Conservation (phyloP, 2,888 invertebrate genomes). For the Philereme transversata region DNA sequence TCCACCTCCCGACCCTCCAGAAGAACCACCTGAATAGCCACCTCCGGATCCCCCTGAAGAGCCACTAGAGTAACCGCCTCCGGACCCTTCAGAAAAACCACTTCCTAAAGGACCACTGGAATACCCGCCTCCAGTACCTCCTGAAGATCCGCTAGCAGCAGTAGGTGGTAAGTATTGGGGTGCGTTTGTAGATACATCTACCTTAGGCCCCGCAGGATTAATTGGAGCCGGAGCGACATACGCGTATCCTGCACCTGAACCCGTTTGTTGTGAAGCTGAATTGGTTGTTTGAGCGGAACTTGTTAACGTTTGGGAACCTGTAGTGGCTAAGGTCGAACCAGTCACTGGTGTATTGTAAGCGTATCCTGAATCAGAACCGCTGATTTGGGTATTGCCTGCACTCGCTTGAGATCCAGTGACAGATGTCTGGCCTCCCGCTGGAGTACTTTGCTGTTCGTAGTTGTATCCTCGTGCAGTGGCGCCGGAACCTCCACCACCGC, state of each 20-base stretch:
- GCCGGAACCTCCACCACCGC: conserved; percentile 38
- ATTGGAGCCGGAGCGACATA: conserved; percentile 29
- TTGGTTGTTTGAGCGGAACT: conserved; percentile 20
- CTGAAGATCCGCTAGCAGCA: conserved; percentile 23
- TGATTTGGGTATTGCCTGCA: conserved; percentile 20
- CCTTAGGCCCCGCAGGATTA: conserved; percentile 21
- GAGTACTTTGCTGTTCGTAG: conserved; percentile 43
- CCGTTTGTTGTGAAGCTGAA: conserved; percentile 25
- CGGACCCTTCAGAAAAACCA: conserved; percentile 9
- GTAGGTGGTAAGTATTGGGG: conserved; percentile 69
- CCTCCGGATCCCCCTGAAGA: not conserved
- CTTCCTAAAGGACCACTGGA: conserved; percentile 4
- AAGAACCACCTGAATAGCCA: conserved; percentile 3
- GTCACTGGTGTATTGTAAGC: conserved; percentile 38
- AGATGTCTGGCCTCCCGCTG: conserved; percentile 25
- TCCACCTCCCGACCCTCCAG: not conserved
- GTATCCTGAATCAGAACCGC: conserved; percentile 42
- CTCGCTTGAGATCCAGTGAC: conserved; percentile 20
- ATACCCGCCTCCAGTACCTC: conserved; percentile 1
- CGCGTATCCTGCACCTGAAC: conserved; percentile 31
- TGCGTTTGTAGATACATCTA: conserved; percentile 61
- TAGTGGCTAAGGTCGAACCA: conserved; percentile 8
- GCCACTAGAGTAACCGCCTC: conserved; percentile 2
- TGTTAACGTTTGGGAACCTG: conserved; percentile 15
- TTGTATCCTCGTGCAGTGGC: conserved; percentile 45